Evolutionary conservation across 2,888 invertebrate species (phyloP).

Genomic region (Philereme transversata): DNA sequence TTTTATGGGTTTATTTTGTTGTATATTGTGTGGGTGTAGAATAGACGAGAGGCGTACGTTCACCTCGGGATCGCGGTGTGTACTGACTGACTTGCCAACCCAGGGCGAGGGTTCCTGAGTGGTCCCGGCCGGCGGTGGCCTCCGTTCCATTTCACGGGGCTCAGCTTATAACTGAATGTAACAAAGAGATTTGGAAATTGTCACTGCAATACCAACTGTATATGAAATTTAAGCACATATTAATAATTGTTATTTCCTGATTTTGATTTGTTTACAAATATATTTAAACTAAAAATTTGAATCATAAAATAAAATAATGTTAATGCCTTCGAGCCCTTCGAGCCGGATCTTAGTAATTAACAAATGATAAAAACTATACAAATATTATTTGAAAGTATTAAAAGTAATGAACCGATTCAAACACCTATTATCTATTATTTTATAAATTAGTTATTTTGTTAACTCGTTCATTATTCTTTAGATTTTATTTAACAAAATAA

Average conservation of each 20-base stretch:
- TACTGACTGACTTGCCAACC: slow-evolving; percentile 66
- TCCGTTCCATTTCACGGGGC: slow-evolving; percentile 65
- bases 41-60: slow-evolving; percentile 48
- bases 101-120: slow-evolving; percentile 69
- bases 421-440: too few relatives aligned
- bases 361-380: too few relatives aligned
- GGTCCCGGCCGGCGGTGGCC: slow-evolving; percentile 69
- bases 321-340: too few relatives aligned
- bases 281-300: too few relatives aligned
- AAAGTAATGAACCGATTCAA: too few relatives aligned
- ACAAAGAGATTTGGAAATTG: slow-evolving; percentile 24
- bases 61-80: slow-evolving; percentile 59
- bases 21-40: slow-evolving; percentile 45
- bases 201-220: not conserved
- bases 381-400: too few relatives aligned
- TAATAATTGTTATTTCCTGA: not conserved
- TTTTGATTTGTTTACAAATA: too few relatives aligned
- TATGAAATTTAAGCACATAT: not conserved
- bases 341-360: not conserved
- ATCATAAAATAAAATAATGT: not conserved
- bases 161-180: slow-evolving; percentile 27
- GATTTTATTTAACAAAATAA: too few relatives aligned
- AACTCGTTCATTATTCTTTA: too few relatives aligned
- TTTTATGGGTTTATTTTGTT: slow-evolving; percentile 70
- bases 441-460: too few relatives aligned